Conservation (phyloP, 2,113 vertebrate genomes). For the Eolophus roseicapilla region DNA sequence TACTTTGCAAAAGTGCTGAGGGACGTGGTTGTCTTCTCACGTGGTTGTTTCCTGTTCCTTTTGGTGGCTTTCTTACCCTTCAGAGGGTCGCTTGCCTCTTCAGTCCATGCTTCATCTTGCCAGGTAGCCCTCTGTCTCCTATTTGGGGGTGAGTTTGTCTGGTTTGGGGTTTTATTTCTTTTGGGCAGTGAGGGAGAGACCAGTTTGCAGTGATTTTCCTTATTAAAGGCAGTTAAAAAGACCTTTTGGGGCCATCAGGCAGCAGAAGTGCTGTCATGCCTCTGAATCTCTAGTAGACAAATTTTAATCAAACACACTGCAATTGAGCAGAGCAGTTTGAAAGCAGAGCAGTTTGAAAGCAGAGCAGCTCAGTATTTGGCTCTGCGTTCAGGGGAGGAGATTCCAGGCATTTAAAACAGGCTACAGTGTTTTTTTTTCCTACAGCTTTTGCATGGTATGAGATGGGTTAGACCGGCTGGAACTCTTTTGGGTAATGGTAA, state of each 20-base stretch:
- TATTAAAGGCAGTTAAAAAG: not conserved
- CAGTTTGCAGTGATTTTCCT: not conserved
- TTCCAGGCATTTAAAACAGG: slow-evolving; percentile 14
- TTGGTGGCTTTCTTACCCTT: not conserved
- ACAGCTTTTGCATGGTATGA: not conserved
- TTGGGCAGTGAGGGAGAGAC: not conserved
- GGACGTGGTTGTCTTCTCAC: not conserved
- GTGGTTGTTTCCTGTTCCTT: accelerated
- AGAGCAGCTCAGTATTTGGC: slow-evolving; percentile 8
- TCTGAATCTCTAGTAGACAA: not conserved
- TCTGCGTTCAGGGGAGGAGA: not conserved
- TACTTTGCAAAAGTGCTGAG: not conserved
- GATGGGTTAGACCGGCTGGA: not conserved
- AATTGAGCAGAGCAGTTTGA: slow-evolving; percentile 42
- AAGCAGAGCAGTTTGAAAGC: slow-evolving; percentile 38
- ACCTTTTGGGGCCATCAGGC: not conserved
- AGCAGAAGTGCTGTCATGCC: not conserved
- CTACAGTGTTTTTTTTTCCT: not conserved
- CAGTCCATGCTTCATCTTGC: not conserved
- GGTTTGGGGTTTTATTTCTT: not conserved
- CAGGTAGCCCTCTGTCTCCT: not conserved
- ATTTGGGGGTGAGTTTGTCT: not conserved
- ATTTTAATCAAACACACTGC: slow-evolving; percentile 34
- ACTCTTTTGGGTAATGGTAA: not conserved
- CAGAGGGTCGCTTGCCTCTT: not conserved